Evolutionary conservation across 2,797 vertebrate genomes (phyloP), one percentile per base, ranked within the genome.

Genomic region (Coendou prehensilis): DNA sequence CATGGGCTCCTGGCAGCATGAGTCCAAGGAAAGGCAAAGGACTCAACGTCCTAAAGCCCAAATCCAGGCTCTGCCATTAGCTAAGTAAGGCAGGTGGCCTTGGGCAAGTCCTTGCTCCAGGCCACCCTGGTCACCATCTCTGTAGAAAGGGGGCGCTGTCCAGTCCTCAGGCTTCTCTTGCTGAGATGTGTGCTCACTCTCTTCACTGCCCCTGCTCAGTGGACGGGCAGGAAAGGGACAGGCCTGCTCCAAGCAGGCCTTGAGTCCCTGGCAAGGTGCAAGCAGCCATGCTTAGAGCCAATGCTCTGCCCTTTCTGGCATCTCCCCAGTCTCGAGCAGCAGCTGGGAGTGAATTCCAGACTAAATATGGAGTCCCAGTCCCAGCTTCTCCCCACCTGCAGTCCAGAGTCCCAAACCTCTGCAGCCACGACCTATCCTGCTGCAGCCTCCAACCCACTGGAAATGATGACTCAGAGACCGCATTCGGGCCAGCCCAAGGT

Each of bases 361-460:
- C 97, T 97, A 98, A 98, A 97, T 95, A 96, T 94, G 96, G 97
- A 94, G 86, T 71, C 80, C 18, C 11, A 37, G 81, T 56, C 50
- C 80, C 91, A 81, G 80, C 88, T 64, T 81, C 92, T 90, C 75
- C 82, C 78, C 64, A 96, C 89, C 96, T 95, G 95, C 90, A 94
- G 92, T 93, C 89, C 69, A 6, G 56, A 7, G 64, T 61, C 64
- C 78, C 7, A 37, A 71, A 75, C 52, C 84, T 78, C 89, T 15
- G 61, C 2, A 6, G 75, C 64, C 5, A 52, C 0, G 0, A 22
- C 50, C 47, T 18, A 0, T 45, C 79, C 2, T 0, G 1, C 50
- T 0, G 9, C 41, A 10, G 0, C 59, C 63, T 84, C 83, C 37
- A 8, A 47, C 81, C 47, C 26, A 6, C 41, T 23, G 1, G 0